Base-by-base conservation (phyloP, 2,113 vertebrate genomes). In the Alosa alosa region DNA sequence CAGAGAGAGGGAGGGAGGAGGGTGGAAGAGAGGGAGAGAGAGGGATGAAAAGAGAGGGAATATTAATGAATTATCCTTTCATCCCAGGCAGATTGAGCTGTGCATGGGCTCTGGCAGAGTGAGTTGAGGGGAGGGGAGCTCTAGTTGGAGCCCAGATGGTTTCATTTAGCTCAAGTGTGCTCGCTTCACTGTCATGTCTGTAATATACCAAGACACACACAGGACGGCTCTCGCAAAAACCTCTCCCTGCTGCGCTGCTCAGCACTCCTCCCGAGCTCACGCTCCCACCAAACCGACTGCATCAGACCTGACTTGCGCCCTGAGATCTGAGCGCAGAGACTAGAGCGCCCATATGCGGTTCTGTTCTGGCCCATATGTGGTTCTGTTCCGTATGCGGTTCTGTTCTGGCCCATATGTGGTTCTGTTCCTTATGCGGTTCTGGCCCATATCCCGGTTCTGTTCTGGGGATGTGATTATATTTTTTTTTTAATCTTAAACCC, bases 171-270 rank as follows among this genome's bases (percentile, higher is more conserved):
- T 57, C 83, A 82, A 84, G 60, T 75, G 85, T 83, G 84, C 49
- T 0, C 60, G 45, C 0, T 64, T 82, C 87, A 57, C 81, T 87
- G 55, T 81, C 17, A 82, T 85, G 85, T 86, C 60, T 84, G 50
- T 50, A 84, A 83, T 78, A 60, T 44, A 87, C 90, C 90, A 90
- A 89, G 87, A 91, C 81, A 90, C 81, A 89, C 90, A 88, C 15
- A 31, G 31, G 31, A 31, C 31, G 31, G 31, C 31, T 31, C 31
- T 31, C 31, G 31, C 31, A 31, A 31, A 87, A 90, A 90, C 89
- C 87, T 86, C 60, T 36, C 49, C 60, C 46, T 41, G 25, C 82
- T 41, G 49, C 50, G 22, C 44, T 88, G 88, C 87, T 82, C 86
- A 88, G 85, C 81, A 90, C 87, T 47, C 75, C n/a, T 36, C 55